Base-by-base conservation (phyloP, 2,797 vertebrate species). In the Poeciliopsis presidionis region DNA sequence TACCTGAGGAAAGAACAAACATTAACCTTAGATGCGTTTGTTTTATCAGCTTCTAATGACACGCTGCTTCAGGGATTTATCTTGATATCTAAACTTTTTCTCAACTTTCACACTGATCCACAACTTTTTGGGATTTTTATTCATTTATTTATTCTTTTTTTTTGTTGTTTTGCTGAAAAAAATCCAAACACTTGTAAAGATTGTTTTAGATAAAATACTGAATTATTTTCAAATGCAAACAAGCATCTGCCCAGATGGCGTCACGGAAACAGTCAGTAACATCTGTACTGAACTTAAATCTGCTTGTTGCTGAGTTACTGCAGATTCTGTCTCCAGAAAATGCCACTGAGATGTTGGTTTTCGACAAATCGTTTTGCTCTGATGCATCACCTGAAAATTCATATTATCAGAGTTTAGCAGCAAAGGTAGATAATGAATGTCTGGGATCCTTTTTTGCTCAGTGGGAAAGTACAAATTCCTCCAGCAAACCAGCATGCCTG, bases 401-500 rank as follows among this genome's bases (percentile, higher is more conserved):
- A 55, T 12, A n/a, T 9, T 12, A 55, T 55, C 53, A 55, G 25
- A 55, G 12, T 55, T n/a, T n/a, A 11, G 22, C 3, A 25, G 25
- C 7, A 57, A 57, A 28, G 25, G 25, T 57, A n/a, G 12, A 30
- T 28, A 59, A 30, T 2, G 57, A 5, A 59, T 45, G 2, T 45
- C n/a, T 57, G 14, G 25, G 11, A 25, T n/a, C 57, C 3, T 51
- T 57, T 67, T 28, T n/a, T 65, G 5, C 45, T 14, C 39, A 3
- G 7, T 61, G 67, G 45, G 14, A 30, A 45, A 33, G 1, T 5
- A 33, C 41, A 55, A 63, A 81, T 84, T 82, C 70, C 71, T 76
- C 39, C 51, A n/a, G 20, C 7, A 11, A 12, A 13, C 16, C 43
- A 69, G 4, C 77, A 49, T 28, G 12, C 5, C 55, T 28, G 55